phyloP scores from a whole-genome alignment of 2,888 invertebrate genomes.

The Cheilosia soror region DNA sequence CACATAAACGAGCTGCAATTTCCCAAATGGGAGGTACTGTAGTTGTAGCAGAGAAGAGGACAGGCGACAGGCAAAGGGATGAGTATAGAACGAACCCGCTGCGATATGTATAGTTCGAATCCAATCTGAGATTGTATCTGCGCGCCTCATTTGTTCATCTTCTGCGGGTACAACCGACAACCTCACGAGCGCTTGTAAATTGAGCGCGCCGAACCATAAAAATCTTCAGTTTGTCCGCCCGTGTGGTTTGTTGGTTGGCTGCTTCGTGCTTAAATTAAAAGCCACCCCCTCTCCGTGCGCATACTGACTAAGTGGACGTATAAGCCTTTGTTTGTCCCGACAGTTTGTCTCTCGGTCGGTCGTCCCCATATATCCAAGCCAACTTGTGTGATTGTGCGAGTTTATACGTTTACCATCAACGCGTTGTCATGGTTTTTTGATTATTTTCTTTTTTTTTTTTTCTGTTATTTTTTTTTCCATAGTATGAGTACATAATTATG shows the following conservation, averaged over 20 bases:
- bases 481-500: constrained; percentile 53
- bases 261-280: constrained; percentile 71
- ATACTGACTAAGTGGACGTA: constrained; percentile 50
- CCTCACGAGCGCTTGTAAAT: constrained; percentile 65
- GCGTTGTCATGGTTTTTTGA: constrained; percentile 35
- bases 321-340: constrained; percentile 68
- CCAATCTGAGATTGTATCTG: constrained; percentile 55
- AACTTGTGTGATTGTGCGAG: too few relatives aligned
- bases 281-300: constrained; percentile 3
- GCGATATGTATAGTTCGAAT: constrained; percentile 47
- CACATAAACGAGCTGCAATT: constrained; percentile 45
- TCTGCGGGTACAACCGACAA: constrained; percentile 51
- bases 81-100: constrained; percentile 11
- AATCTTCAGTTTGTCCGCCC: constrained; percentile 67
- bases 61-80: constrained; percentile 2
- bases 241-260: constrained; percentile 60
- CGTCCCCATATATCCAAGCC: not conserved
- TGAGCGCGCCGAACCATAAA: constrained; percentile 74
- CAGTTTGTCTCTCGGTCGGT: constrained; percentile 31
- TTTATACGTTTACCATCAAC: constrained; percentile 15
- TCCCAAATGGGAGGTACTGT: not conserved
- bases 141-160: constrained; percentile 69
- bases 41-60: too few relatives aligned
- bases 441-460: not conserved
- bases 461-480: not conserved